Evolutionary conservation across 64 coral and sea anemone genomes (phyloP).

Genomic region (Hydrozoanthus tunicans): DNA sequence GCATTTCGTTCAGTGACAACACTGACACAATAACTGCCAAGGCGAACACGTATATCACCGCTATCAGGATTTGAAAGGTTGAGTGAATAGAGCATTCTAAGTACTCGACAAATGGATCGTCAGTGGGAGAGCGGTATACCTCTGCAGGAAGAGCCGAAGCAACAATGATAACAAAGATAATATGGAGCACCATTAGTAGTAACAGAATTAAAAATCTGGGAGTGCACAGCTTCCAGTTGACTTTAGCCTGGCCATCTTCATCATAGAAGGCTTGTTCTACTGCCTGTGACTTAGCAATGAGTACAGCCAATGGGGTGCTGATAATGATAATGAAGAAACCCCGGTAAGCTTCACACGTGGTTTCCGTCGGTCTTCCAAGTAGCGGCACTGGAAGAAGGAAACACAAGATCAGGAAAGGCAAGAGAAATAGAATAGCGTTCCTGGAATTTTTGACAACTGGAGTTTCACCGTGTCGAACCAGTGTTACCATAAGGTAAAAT

Average conservation of each 20-base stretch:
- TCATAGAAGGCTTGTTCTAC: slow-evolving; percentile 82
- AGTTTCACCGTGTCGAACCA: slow-evolving; percentile 76
- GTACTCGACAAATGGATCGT: slow-evolving; percentile 74
- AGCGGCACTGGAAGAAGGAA: slow-evolving; percentile 86
- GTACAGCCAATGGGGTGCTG: slow-evolving; percentile 80
- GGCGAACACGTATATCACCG: slow-evolving; percentile 75
- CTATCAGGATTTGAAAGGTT: slow-evolving; percentile 70
- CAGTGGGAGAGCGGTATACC: slow-evolving; percentile 58
- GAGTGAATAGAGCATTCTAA: slow-evolving; percentile 90
- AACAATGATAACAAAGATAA: slow-evolving; percentile 69
- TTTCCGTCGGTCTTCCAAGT: slow-evolving; percentile 74
- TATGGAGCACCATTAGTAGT: slow-evolving; percentile 65
- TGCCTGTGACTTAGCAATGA: slow-evolving; percentile 67
- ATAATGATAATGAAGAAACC: slow-evolving; percentile 79
- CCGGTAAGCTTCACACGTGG: slow-evolving; percentile 85
- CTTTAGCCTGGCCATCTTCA: slow-evolving; percentile 66
- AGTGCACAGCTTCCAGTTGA: slow-evolving; percentile 66
- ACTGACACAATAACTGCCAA: slow-evolving; percentile 73
- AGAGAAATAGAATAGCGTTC: slow-evolving; percentile 64
- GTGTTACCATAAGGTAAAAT: slow-evolving; percentile 71
- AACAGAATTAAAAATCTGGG: slow-evolving; percentile 66
- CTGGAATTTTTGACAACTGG: slow-evolving; percentile 84
- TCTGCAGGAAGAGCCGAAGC: slow-evolving; percentile 58
- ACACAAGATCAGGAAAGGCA: slow-evolving; percentile 83
- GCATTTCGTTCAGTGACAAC: slow-evolving; percentile 75